Percentiles rank a stretch among this genome's conserved stretches.
Conservation (phyloP, 2,113 vertebrate genomes). For the Otis tarda region DNA sequence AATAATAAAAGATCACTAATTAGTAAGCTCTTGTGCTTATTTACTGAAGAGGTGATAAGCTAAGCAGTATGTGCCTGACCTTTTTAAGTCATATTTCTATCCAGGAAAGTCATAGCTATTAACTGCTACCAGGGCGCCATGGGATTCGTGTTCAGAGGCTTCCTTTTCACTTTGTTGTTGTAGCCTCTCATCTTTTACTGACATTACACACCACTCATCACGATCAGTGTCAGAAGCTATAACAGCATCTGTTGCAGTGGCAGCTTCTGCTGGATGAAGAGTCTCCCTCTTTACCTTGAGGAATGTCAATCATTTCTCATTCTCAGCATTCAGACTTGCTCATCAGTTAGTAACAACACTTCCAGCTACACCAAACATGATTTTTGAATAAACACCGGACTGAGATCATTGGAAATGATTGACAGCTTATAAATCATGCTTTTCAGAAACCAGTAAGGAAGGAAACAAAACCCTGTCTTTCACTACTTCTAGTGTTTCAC, state of each 20-base stretch:
- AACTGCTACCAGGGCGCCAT: conserved; percentile 35
- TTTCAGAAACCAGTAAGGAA: conserved; percentile 22
- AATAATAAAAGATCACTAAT: neutral
- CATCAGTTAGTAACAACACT: conserved; percentile 67
- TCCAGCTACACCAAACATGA: conserved; percentile 63
- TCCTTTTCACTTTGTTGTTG: conserved; percentile 59
- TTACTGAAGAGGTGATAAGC: neutral
- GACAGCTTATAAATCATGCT: conserved; percentile 53
- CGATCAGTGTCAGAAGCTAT: conserved; percentile 66
- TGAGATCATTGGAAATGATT: conserved; percentile 59
- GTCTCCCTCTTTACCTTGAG: conserved; percentile 58
- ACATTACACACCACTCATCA: conserved; percentile 66
- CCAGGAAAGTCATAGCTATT: conserved; percentile 46
- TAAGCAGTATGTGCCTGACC: neutral
- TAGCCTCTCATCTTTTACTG: conserved; percentile 63
- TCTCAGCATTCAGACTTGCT: conserved; percentile 60
- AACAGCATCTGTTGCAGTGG: conserved; percentile 65
- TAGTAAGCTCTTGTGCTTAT: neutral
- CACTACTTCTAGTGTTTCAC: conserved; percentile 12
- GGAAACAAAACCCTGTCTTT: neutral
- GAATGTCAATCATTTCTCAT: conserved; percentile 72
- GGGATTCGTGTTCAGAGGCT: conserved; percentile 52
- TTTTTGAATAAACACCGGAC: conserved; percentile 68
- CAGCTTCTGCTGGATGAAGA: conserved; percentile 61
- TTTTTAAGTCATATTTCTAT: conserved; percentile 29